These are phyloP conservation scores for Poecile atricapillus DNA, from an alignment of 2,113 vertebrate genomes.

Conservation along the genomic window DNA sequence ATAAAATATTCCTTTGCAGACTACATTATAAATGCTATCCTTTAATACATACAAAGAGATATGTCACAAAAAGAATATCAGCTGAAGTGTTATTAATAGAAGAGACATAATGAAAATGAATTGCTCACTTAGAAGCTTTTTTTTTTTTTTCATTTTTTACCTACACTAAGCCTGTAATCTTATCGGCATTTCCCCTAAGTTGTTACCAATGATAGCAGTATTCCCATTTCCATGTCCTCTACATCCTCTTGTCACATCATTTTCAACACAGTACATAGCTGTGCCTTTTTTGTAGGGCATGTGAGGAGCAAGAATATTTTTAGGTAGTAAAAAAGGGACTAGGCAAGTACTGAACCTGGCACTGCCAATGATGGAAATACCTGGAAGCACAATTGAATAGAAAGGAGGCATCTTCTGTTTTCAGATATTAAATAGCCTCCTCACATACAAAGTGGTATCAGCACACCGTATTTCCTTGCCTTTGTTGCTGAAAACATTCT, in stretches of 20 bases:
- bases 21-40: not conserved
- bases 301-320: not conserved
- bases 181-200: not conserved
- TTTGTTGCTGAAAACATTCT: not conserved
- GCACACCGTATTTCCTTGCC: not conserved
- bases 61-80: not conserved
- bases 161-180: not conserved
- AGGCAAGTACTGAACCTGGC: not conserved
- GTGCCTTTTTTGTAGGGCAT: not conserved
- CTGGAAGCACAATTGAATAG: not conserved
- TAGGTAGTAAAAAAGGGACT: not conserved
- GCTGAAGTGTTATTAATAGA: not conserved
- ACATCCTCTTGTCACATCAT: not conserved
- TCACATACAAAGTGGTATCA: not conserved
- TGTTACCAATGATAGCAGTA: not conserved
- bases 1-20: not conserved
- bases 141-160: not conserved
- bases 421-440: not conserved
- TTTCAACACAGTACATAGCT: not conserved
- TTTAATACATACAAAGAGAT: not conserved
- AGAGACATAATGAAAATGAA: not conserved
- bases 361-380: not conserved
- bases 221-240: not conserved
- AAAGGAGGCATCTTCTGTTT: not conserved
- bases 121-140: not conserved